These are phyloP conservation scores for Oncorhynchus nerka DNA, from an alignment of 2,113 vertebrate genomes.

Conservation along the genomic window DNA sequence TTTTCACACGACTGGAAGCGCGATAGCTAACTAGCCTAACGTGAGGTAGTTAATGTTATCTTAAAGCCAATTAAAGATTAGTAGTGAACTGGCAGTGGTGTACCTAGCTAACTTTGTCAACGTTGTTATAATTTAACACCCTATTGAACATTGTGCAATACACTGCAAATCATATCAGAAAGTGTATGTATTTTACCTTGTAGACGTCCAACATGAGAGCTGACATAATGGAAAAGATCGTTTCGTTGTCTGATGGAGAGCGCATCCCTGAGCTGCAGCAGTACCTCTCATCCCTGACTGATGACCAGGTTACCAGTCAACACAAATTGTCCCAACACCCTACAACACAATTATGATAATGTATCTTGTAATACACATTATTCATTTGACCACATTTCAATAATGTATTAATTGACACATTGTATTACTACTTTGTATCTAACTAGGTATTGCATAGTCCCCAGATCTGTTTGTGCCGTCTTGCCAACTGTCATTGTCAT, in stretches of 20 bases:
- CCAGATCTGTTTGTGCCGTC: no score
- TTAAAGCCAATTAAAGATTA: not conserved
- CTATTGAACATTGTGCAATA: no score
- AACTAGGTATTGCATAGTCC: no score
- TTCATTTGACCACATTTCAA: no score
- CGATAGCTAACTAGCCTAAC: not conserved
- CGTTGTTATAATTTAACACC: no score
- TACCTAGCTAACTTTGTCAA: no score
- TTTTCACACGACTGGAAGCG: not conserved
- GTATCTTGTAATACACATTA: no score
- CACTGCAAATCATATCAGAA: not conserved
- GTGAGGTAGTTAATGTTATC: not conserved
- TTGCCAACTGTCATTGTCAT: no score
- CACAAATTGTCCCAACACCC: not conserved
- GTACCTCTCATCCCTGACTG: conserved; percentile 59
- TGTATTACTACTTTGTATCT: no score
- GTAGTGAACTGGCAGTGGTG: no score
- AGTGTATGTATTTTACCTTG: not conserved
- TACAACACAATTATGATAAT: not conserved
- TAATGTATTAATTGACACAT: no score
- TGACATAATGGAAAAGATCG: conserved; percentile 65
- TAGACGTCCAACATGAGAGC: conserved; percentile 48
- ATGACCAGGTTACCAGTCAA: conserved; percentile 59
- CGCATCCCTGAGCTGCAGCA: conserved; percentile 59
- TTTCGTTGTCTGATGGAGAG: conserved; percentile 61